Conservation (phyloP, 2,113 vertebrate species). For the Myrmecophaga tridactyla region DNA sequence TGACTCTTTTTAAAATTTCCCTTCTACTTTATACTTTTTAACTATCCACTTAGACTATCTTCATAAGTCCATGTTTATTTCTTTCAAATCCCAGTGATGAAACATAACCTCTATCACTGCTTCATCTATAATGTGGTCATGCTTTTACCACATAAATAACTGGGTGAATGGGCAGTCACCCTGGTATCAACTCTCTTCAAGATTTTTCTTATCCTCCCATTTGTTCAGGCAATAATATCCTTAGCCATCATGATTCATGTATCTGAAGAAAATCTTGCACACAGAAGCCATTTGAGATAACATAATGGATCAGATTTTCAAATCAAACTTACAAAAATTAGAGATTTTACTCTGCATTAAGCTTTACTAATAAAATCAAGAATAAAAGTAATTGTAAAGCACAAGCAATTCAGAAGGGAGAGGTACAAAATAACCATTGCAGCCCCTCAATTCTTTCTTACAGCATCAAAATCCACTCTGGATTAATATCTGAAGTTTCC, state of each 20-base stretch:
- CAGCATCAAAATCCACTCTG: neutral
- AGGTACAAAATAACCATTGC: neutral
- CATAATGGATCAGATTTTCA: neutral
- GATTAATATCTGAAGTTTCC: neutral
- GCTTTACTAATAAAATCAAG: neutral
- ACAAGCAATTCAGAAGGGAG: neutral
- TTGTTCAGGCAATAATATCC: neutral
- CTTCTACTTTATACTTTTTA: neutral
- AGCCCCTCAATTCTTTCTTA: neutral
- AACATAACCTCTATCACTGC: too few species aligned
- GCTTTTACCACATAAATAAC: neutral
- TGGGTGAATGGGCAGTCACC: neutral
- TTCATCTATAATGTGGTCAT: too few species aligned
- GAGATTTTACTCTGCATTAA: too few species aligned
- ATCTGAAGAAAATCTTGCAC: neutral
- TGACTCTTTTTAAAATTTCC: too few species aligned
- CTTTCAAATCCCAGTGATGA: neutral
- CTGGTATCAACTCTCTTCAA: neutral
- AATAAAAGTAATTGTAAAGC: neutral
- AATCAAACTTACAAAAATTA: neutral
- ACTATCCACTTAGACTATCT: neutral
- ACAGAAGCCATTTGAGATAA: neutral
- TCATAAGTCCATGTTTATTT: neutral
- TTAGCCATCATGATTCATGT: neutral
- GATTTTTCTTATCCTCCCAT: neutral